Base-by-base conservation (phyloP, 2,888 invertebrate species). In the Mechanitis messenoides region DNA sequence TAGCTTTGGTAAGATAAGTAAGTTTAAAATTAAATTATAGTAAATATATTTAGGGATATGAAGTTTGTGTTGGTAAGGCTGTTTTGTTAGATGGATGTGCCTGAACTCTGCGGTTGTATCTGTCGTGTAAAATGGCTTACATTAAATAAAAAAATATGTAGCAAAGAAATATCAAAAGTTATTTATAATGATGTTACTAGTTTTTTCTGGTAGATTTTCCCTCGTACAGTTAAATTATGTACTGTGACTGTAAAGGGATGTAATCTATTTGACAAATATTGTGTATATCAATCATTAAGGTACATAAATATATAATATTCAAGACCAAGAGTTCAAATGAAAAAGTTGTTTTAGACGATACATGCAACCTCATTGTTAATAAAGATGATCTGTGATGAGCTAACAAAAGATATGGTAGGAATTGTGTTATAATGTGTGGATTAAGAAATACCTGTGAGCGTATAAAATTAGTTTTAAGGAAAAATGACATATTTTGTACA, bases 401-500 rank as follows among this genome's bases (percentile, higher is more conserved):
- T 87, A 81, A 83, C 81, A 74, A 81, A 81, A 77, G 66, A 60
- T 63, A 63, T 57, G 62, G 56, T 65, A 64, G 61, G 64, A 58
- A 63, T 59, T 57, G 61, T 50, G 59, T 55, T 61, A 55, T 42
- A 33, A 46, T 57, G 56, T 60, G 46, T 45, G 45, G 20, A 54
- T 47, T 55, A 47, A 42, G 42, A 42, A 60, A 61, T 45, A 64
- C 45, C 57, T 65, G 62, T 73, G 74, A 63, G 53, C 58, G 59
- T 73, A 67, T 65, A 74, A 74, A 69, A 57, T 38, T 76, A 75
- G 71, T 70, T 65, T 59, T 67, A 83, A 83, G 81, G 77, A 73
- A 78, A 81, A 87, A 87, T 84, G 84, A 87, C 86, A 87, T 88
- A 88, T 87, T 88, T 87, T 88, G 85, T 87, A 87, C 81, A 83